Percentiles rank a stretch among this genome's conserved stretches.
phyloP scores from a whole-genome alignment of 2,888 invertebrate species.

The Slavum lentiscoides region DNA sequence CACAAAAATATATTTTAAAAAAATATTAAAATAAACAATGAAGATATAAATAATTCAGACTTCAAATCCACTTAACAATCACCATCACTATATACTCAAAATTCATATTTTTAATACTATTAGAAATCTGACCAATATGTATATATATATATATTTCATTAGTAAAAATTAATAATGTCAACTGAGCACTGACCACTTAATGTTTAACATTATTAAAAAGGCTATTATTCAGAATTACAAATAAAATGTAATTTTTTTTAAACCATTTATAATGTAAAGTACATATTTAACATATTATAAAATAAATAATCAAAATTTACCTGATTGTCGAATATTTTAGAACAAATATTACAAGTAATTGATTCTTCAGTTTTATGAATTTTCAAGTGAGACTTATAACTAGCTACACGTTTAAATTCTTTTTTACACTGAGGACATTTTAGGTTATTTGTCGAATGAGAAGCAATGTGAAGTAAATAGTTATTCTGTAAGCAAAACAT shows the following conservation, averaged over 20 bases:
- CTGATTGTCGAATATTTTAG: slow-evolving; percentile 36
- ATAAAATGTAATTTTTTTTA: not conserved
- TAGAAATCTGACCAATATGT: too few relatives aligned
- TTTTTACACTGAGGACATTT: slow-evolving; percentile 33
- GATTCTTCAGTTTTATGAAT: slow-evolving; percentile 39
- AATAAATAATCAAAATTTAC: slow-evolving; percentile 9
- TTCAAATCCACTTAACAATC: too few relatives aligned
- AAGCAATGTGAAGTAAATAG: slow-evolving; percentile 39
- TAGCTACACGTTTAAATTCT: slow-evolving; percentile 37
- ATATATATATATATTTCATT: too few relatives aligned
- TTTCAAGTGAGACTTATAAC: slow-evolving; percentile 37
- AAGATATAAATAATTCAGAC: too few relatives aligned
- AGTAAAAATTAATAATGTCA: too few relatives aligned
- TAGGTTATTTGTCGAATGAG: slow-evolving; percentile 30
- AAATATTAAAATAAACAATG: too few relatives aligned
- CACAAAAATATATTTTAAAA: too few relatives aligned
- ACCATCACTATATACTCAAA: too few relatives aligned
- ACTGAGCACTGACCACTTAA: too few relatives aligned
- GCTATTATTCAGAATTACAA: not conserved
- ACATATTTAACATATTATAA: not conserved
- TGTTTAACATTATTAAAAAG: not conserved
- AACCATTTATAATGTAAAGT: not conserved
- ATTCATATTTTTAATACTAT: too few relatives aligned
- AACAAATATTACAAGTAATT: slow-evolving; percentile 37
- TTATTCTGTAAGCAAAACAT: slow-evolving; percentile 30